Evolutionary conservation across 2,888 invertebrate genomes (phyloP), one percentile per base, ranked within the genome.

Genomic region (Julus scandinavius): DNA sequence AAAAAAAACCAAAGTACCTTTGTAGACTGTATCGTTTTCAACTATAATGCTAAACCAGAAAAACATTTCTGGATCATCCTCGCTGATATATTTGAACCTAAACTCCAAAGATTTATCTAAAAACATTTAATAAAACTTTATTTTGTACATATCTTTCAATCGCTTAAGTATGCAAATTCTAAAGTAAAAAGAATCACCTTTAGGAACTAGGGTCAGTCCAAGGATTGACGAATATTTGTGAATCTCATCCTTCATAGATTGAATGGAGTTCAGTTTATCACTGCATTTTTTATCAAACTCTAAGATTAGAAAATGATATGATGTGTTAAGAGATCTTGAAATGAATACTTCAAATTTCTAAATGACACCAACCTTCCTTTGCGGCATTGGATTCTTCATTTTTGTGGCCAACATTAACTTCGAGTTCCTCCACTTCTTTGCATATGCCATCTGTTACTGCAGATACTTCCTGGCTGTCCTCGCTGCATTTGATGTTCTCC

Each of bases 101-200:
- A 87, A 87, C 17, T 45, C 40, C 87, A 87, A 15, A 2, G 38
- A 2, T 29, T 87, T 58, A 29, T 87, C 87, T 87, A 38, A 50
- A 87, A 29, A 0, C 1, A 58, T 20, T 45, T 58, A 20, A 20
- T 20, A 9, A 85, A 85, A 85, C 4, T 4, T 7, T 6, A 85
- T 45, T 45, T 38, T 45, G 49, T n/a, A 38, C 2, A 40, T 38
- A 17, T 38, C 41, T 6, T 7, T 40, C 20, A 84, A 15, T 84
- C 9, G 85, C 29, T 41, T 1, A 84, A 84, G 5, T 38, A 13
- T 9, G 7, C 13, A 49, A 20, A 49, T 17, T 4, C 13, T 85
- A 29, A n/a, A 29, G 29, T 6, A 20, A 85, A 7, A 85, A 13
- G 5, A 50, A 20, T 17, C 15, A 45, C 86, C 49, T 29, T 29